These are phyloP conservation scores for Thecophora atra DNA, from an alignment of 2,888 invertebrate species.

Conservation along the genomic window DNA sequence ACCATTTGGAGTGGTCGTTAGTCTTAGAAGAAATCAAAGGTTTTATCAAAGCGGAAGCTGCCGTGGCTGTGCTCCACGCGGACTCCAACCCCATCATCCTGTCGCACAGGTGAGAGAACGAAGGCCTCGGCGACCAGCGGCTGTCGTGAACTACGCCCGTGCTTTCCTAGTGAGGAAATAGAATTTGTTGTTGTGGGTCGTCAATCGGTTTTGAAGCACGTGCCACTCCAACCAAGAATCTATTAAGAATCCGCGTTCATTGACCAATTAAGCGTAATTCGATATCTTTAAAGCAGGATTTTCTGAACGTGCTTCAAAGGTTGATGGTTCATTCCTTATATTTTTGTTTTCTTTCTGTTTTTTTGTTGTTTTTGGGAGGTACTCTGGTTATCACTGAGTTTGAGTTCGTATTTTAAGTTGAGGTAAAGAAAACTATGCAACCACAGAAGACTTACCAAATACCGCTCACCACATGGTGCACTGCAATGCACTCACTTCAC, in stretches of 20 bases:
- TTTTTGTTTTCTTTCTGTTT: constrained; percentile 33
- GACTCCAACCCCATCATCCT: constrained; percentile 86
- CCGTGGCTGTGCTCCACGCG: constrained; percentile 87
- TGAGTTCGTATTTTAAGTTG: constrained; percentile 25
- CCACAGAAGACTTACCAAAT: constrained; percentile 62
- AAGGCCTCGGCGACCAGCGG: constrained; percentile 32
- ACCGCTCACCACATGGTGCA: constrained; percentile 34
- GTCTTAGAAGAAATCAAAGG: constrained; percentile 94
- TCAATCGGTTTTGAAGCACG: constrained; percentile 4
- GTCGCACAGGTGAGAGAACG: constrained; percentile 78
- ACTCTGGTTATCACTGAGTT: constrained; percentile 47
- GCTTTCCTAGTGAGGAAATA: constrained; percentile 66
- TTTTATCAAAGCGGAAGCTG: constrained; percentile 91
- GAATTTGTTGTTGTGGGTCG: constrained; percentile 41
- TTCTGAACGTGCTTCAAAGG: not conserved
- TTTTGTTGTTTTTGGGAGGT: constrained; percentile 44
- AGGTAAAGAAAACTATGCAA: constrained; percentile 56
- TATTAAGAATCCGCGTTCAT: no score
- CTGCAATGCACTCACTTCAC: constrained; percentile 32
- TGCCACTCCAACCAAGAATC: no score
- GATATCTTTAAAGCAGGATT: not conserved
- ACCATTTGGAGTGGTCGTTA: constrained; percentile 94
- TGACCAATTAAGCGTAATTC: no score
- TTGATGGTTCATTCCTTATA: constrained; percentile 31
- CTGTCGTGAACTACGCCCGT: constrained; percentile 60